Conservation (phyloP, 1,140 invertebrate species). For the Trichomalopsis sarcophagae region DNA sequence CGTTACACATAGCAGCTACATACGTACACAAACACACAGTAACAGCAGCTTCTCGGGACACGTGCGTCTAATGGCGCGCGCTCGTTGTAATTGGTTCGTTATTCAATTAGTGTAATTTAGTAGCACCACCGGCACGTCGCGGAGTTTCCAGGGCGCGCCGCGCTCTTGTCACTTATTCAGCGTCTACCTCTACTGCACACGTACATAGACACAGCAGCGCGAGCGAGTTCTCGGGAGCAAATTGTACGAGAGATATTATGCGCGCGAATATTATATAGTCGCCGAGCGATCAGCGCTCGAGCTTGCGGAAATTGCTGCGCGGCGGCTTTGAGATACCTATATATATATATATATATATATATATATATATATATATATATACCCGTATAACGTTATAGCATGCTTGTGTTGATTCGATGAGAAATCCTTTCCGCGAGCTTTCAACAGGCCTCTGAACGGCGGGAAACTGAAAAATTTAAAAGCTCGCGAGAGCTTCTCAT, state of each 20-base stretch:
- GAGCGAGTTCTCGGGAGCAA: background rate
- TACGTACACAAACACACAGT: constrained; percentile 37
- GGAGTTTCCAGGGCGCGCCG: constrained; percentile 13
- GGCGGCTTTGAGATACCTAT: too few relatives aligned
- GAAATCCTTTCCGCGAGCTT: too few relatives aligned
- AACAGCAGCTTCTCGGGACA: constrained; percentile 51
- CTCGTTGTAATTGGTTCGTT: constrained; percentile 67
- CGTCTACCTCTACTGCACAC: background rate
- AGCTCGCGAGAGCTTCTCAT: background rate
- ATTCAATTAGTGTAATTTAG: constrained; percentile 66
- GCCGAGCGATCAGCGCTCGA: too few relatives aligned
- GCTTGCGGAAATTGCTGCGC: too few relatives aligned
- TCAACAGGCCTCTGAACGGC: too few relatives aligned
- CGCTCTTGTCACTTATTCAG: constrained; percentile 23
- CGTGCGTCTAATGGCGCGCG: constrained; percentile 61
- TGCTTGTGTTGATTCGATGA: too few relatives aligned
- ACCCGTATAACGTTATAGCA: too few relatives aligned
- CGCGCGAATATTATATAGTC: too few relatives aligned
- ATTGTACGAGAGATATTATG: too few relatives aligned
- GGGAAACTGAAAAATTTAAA: background rate
- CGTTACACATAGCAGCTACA: background rate
- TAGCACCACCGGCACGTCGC: constrained; percentile 16
- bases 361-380: too few relatives aligned
- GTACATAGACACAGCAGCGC: background rate
- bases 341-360: too few relatives aligned